A percentile compares a stretch with the other conserved stretches of the same genome.
Evolutionary conservation across 1,140 invertebrate genomes (phyloP).

Genomic region (Zaprionus inermis): DNA sequence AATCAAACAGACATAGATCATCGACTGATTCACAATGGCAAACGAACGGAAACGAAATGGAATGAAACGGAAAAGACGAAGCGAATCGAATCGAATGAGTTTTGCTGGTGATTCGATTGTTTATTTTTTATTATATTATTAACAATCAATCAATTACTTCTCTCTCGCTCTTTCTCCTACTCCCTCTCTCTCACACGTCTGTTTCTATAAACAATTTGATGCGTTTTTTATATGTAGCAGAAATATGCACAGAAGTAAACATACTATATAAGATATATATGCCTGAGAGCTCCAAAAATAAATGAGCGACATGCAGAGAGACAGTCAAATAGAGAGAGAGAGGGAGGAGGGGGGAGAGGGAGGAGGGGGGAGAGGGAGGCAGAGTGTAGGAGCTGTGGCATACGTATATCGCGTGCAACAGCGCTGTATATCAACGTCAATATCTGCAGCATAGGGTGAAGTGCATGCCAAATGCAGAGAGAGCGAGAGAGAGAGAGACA

Average conservation of each 20-base stretch:
- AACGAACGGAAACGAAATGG: not conserved
- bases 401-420: constrained; percentile 69
- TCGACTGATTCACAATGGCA: constrained; percentile 34
- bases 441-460: constrained; percentile 78
- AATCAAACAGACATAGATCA: constrained; percentile 81
- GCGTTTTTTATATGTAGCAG: constrained; percentile 11
- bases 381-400: constrained; percentile 1
- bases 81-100: not conserved
- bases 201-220: constrained; percentile 17
- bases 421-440: constrained; percentile 82
- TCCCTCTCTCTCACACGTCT: not conserved
- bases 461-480: constrained; percentile 57
- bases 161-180: not conserved
- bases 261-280: constrained; percentile 20
- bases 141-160: constrained; percentile 15
- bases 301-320: constrained; percentile 60
- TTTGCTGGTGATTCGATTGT: not conserved
- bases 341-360: not conserved
- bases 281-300: constrained; percentile 69
- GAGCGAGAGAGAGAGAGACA: not conserved
- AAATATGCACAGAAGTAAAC: constrained; percentile 9
- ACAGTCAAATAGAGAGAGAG: not conserved
- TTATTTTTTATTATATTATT: constrained; percentile 6
- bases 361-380: not conserved
- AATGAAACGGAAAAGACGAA: not conserved